Evolutionary conservation across 2,888 invertebrate species (phyloP), one percentile per base, ranked within the genome.

Genomic region (Tenodera sinensis): DNA sequence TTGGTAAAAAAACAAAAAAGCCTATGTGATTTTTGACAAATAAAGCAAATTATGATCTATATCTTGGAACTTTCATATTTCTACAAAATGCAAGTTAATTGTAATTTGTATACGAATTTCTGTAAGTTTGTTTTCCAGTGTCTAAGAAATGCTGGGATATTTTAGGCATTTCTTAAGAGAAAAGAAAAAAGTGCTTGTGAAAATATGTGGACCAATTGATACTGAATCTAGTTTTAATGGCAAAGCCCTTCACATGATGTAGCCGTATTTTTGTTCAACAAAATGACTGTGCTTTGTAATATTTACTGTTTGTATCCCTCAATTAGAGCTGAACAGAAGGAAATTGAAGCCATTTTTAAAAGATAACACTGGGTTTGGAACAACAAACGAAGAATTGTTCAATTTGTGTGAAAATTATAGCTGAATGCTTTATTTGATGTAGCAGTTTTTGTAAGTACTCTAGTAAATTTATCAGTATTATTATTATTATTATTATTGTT

Each of bases 1-100:
- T 54, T 47, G 47, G 85, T 85, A 47, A 28, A 34, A 34, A 54
- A 47, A 85, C 28, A 42, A 85, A 42, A 34, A 42, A 34, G 47
- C 27, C n/a, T 47, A 84, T 85, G 85, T 85, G 85, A 85, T 85
- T 85, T 30, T 85, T 85, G 85, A 85, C 85, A 85, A 85, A 85
- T 85, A 85, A 85, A n/a, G 15, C 28, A 85, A 42, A 47, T 14
- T 85, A 85, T 84, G n/a, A 42, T 84, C 84, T 84, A 30, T 84
- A 34, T 84, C 42, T 84, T 85, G 85, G 54, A 83, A 27, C 47
- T 85, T 47, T 85, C 47, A 85, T 20, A 85, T 85, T 27, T 85
- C 54, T 54, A 47, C n/a, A 85, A 42, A 85, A 71, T 71, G 54
- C 54, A 25, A 85, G 54, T 47, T 47, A 9, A 8, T 47, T n/a